Evolutionary conservation across 2,888 invertebrate species (phyloP), one percentile per base, ranked within the genome.

Genomic region (Ichneumoninae sp.): DNA sequence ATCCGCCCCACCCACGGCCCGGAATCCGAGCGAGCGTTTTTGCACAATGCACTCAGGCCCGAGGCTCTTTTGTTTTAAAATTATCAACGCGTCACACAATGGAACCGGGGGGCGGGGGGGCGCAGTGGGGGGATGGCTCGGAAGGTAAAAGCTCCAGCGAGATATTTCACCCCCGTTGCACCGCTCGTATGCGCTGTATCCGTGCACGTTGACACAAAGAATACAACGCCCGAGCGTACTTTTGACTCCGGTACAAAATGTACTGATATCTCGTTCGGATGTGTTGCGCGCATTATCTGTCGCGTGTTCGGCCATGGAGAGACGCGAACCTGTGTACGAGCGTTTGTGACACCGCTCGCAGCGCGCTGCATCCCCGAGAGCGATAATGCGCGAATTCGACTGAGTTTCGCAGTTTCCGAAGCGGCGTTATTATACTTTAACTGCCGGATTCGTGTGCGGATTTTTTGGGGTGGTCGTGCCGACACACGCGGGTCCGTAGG

Each of bases 71-170:
- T 92, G 93, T 93, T 92, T 91, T 88, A 91, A 93, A 93, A 93
- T 93, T 93, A 93, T 93, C 93, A 93, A 93, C 92, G 90, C 91
- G 91, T 91, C 90, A 91, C 93, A 93, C 93, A 93, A 92, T 83
- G 82, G 82, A 83, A 50, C 69, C 71, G 50, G 52, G 66, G 47
- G 78, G 52, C 4, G 60, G 44, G 69, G 63, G 47, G 40, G 65
- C 4, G 54, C 54, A 50, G 44, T 57, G 69, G 52, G 57, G 54
- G 66, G 71, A 79, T 66, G 79, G 66, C 47, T 76, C 44, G 40
- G 54, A 83, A 79, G 79, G 77, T 75, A 83, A 76, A 76, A 40
- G 75, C 75, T 82, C 63, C 63, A 69, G 66, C 81, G 77, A 81
- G 85, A 85, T 85, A 86, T 81, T 81, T 77, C 84, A 82, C 81